Evolutionary conservation across 2,888 invertebrate genomes (phyloP).

Genomic region (Drosophila conformis): DNA sequence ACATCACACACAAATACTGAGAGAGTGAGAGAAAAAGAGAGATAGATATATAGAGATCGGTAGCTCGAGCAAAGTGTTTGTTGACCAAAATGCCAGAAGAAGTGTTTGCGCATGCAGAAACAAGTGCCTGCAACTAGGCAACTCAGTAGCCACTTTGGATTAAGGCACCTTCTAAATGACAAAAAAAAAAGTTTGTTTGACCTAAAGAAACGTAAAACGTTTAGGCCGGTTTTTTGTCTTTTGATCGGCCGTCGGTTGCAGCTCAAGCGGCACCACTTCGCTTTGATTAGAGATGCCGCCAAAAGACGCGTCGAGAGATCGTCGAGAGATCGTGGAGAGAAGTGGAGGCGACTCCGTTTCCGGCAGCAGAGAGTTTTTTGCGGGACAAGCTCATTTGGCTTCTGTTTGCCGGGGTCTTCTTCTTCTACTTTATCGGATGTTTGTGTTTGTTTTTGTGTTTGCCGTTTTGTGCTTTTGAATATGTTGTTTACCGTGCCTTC

Average conservation of each 20-base stretch:
- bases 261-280: slow-evolving; percentile 65
- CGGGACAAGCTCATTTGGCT: slow-evolving; percentile 78
- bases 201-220: slow-evolving; percentile 64
- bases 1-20: slow-evolving; percentile 34
- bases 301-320: slow-evolving; percentile 32
- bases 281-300: slow-evolving; percentile 64
- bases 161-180: slow-evolving; percentile 54
- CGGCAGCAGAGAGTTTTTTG: slow-evolving; percentile 42
- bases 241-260: slow-evolving; percentile 75
- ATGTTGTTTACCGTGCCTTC: slow-evolving; percentile 67
- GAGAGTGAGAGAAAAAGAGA: slow-evolving; percentile 17
- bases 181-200: slow-evolving; percentile 63
- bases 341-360: slow-evolving; percentile 44
- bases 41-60: slow-evolving; percentile 50
- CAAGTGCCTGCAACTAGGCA: slow-evolving; percentile 56
- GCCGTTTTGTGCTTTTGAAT: slow-evolving; percentile 68
- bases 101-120: slow-evolving; percentile 67
- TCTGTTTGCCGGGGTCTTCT: slow-evolving; percentile 62
- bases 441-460: slow-evolving; percentile 77
- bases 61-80: slow-evolving; percentile 64
- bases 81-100: slow-evolving; percentile 65
- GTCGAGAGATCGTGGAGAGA: neutral
- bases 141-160: slow-evolving; percentile 79
- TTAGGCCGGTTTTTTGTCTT: slow-evolving; percentile 41
- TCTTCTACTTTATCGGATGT: slow-evolving; percentile 65